Conservation (phyloP, 2,888 invertebrate genomes). For the Acleris sparsana region DNA sequence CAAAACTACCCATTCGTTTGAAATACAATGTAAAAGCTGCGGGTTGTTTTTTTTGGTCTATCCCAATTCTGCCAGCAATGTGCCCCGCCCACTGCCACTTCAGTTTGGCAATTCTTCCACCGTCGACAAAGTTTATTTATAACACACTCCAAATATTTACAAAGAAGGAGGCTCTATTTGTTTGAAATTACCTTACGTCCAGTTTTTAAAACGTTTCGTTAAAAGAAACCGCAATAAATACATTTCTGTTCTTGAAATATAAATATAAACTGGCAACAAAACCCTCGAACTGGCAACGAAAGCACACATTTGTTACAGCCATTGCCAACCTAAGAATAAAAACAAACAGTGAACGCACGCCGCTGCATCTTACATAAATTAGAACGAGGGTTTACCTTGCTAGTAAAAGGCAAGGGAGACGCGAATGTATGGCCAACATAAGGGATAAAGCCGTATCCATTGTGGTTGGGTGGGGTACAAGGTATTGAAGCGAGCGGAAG, state of each 20-base stretch:
- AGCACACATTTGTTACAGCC: slow-evolving; percentile 2
- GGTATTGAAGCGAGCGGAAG: too few species aligned
- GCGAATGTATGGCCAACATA: slow-evolving; percentile 33
- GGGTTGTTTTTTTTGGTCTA: too few species aligned
- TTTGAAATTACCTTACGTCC: too few species aligned
- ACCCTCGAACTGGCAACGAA: slow-evolving; percentile 7
- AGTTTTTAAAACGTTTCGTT: background rate
- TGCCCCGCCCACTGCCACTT: too few species aligned
- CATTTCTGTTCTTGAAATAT: background rate
- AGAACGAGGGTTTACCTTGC: slow-evolving; percentile 35
- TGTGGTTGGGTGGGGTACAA: slow-evolving; percentile 15
- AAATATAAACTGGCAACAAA: slow-evolving; percentile 6
- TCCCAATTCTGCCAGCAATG: too few species aligned
- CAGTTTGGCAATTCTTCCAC: too few species aligned
- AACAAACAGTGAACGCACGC: slow-evolving; percentile 25
- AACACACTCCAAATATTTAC: too few species aligned
- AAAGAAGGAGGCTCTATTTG: too few species aligned
- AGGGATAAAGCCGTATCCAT: slow-evolving; percentile 27
- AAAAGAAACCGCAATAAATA: background rate
- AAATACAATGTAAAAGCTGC: too few species aligned
- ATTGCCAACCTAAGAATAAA: slow-evolving; percentile 14
- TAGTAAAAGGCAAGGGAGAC: slow-evolving; percentile 35
- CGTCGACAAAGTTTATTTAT: too few species aligned
- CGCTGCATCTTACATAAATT: slow-evolving; percentile 37
- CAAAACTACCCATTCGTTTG: too few species aligned